A percentile compares a stretch with the other conserved stretches of the same genome.
Evolutionary conservation across 1,140 invertebrate species (phyloP).

Genomic region (Episyrphus balteatus): DNA sequence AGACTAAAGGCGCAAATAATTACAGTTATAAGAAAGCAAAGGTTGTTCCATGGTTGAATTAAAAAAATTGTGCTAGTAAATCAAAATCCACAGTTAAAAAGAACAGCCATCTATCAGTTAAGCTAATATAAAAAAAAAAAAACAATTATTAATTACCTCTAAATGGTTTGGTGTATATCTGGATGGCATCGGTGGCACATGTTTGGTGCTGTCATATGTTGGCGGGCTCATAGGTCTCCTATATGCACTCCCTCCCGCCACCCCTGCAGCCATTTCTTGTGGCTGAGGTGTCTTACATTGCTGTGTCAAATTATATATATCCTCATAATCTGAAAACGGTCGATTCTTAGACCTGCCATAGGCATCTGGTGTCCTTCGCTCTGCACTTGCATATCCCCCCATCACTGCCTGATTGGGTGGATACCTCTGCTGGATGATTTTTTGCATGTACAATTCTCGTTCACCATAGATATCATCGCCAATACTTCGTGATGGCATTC

Average conservation of each 20-base stretch:
- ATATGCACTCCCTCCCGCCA: slow-evolving; percentile 18
- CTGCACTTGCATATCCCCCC: slow-evolving; percentile 25
- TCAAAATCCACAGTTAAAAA: too few species aligned
- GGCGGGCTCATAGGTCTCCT: slow-evolving; percentile 35
- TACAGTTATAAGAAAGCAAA: too few species aligned
- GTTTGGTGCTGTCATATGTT: slow-evolving; percentile 34
- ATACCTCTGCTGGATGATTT: slow-evolving; percentile 27
- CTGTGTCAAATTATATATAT: slow-evolving; percentile 50
- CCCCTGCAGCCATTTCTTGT: slow-evolving; percentile 14
- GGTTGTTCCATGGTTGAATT: too few species aligned
- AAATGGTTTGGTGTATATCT: slow-evolving; percentile 34
- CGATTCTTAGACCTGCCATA: slow-evolving; percentile 57
- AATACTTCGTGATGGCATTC: slow-evolving; percentile 11
- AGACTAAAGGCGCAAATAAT: too few species aligned
- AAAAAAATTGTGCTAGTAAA: too few species aligned
- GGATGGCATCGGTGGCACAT: slow-evolving; percentile 29
- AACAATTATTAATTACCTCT: slow-evolving; percentile 36
- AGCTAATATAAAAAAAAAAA: neutral
- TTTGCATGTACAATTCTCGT: slow-evolving; percentile 32
- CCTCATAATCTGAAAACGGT: slow-evolving; percentile 62
- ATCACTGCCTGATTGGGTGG: slow-evolving; percentile 15
- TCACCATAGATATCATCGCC: slow-evolving; percentile 32
- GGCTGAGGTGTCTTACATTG: slow-evolving; percentile 13
- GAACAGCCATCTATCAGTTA: too few species aligned
- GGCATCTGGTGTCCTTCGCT: slow-evolving; percentile 68